A percentile compares a stretch with the other conserved stretches of the same genome.
These are phyloP conservation scores for Onychostruthus taczanowskii DNA, from an alignment of 2,113 vertebrate species.

Conservation along the genomic window DNA sequence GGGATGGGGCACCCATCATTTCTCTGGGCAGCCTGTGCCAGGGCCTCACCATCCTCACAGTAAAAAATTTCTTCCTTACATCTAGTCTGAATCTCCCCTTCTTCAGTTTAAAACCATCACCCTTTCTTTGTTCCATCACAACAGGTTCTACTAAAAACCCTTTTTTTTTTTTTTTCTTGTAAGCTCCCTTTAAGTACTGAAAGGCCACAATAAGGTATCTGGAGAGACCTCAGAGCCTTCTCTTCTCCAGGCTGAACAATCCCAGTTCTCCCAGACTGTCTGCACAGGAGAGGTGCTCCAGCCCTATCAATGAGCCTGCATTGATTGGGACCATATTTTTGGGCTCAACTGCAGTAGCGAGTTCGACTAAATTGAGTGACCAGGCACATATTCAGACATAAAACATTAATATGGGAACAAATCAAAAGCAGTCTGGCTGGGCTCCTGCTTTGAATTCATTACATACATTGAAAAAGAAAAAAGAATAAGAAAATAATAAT, in stretches of 20 bases:
- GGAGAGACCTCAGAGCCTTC: background rate
- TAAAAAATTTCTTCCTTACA: background rate
- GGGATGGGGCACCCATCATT: background rate
- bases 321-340: background rate
- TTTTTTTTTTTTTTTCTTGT: background rate
- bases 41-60: no score
- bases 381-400: background rate
- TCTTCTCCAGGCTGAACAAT: background rate
- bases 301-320: background rate
- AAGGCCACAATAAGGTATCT: background rate
- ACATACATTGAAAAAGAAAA: background rate
- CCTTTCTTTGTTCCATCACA: background rate
- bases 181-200: background rate
- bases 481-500: background rate
- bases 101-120: background rate
- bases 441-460: slow-evolving; percentile 13
- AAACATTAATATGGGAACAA: slow-evolving; percentile 13
- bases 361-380: background rate
- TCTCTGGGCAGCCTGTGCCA: background rate
- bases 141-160: background rate
- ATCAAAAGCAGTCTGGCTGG: slow-evolving; percentile 10
- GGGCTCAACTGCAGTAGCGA: background rate
- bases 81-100: background rate
- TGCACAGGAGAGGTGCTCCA: background rate
- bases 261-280: background rate